These are phyloP conservation scores for Poecilia wingei DNA, from an alignment of 2,797 vertebrate genomes.

Conservation along the genomic window DNA sequence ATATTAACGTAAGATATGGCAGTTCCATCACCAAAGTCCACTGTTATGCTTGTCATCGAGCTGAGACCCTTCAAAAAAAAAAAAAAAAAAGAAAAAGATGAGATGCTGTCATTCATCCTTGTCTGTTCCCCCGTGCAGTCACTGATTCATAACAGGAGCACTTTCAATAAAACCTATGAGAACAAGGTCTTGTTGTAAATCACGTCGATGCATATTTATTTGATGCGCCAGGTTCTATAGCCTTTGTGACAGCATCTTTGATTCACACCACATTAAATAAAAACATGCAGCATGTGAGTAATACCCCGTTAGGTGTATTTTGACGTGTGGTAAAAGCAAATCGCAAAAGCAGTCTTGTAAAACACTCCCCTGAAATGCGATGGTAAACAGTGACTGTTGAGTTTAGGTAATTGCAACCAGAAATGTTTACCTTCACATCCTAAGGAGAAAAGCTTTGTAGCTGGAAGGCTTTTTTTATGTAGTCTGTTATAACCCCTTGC, in stretches of 20 bases:
- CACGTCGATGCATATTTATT: constrained; percentile 48
- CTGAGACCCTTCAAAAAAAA: constrained; percentile 84
- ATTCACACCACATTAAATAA: constrained; percentile 32
- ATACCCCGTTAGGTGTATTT: background rate
- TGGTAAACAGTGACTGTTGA: background rate
- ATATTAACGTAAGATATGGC: constrained; percentile 90
- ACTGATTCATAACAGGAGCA: constrained; percentile 30
- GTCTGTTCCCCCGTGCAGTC: constrained; percentile 20
- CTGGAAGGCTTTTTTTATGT: background rate
- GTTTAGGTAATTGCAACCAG: background rate
- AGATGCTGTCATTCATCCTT: constrained; percentile 36
- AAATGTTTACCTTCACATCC: background rate
- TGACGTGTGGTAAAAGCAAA: background rate
- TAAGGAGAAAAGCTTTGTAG: background rate
- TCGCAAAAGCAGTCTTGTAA: background rate
- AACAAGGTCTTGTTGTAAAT: constrained; percentile 51
- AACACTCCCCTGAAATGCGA: background rate
- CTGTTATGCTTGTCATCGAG: constrained; percentile 88
- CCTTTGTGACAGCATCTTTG: constrained; percentile 36
- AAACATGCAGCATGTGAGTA: constrained; percentile 17
- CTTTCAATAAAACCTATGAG: constrained; percentile 41
- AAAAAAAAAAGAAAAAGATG: constrained; percentile 29
- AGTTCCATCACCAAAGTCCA: constrained; percentile 93
- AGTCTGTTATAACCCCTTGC: background rate
- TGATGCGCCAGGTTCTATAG: constrained; percentile 24